Conservation (phyloP, 2,888 invertebrate species). For the Callyntrura sp. region DNA sequence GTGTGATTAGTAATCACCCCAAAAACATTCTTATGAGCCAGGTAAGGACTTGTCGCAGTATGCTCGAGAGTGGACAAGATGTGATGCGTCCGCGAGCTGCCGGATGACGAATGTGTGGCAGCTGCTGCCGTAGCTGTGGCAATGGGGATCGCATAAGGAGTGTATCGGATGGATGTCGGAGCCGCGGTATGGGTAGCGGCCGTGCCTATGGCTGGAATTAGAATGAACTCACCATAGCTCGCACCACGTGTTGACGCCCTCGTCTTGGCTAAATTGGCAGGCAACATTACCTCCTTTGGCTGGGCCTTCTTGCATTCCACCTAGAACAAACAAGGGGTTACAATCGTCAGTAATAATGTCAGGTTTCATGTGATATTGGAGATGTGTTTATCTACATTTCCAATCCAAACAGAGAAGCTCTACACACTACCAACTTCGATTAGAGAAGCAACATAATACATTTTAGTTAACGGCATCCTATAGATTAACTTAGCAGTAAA, state of each 20-base stretch:
- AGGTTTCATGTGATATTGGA: not conserved
- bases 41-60: conserved; percentile 83
- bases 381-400: too few species aligned
- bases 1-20: conserved; percentile 83
- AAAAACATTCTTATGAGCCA: conserved; percentile 84
- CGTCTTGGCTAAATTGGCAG: conserved; percentile 97
- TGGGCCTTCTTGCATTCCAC: conserved; percentile 99
- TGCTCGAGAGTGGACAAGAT: conserved; percentile 88
- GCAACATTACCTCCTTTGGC: conserved; percentile 99
- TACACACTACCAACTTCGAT: too few species aligned
- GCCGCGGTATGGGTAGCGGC: conserved; percentile 84
- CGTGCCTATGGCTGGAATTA: conserved; percentile 85
- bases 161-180: conserved; percentile 84
- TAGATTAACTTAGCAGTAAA: conserved; percentile 4
- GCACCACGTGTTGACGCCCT: conserved; percentile 97
- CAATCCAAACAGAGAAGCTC: too few species aligned
- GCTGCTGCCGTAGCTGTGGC: conserved; percentile 86
- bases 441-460: too few species aligned
- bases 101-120: conserved; percentile 87
- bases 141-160: conserved; percentile 84
- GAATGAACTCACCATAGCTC: conserved; percentile 98
- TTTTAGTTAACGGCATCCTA: not conserved
- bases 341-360: not conserved
- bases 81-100: conserved; percentile 87
- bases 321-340: conserved; percentile 87